Evolutionary conservation across 2,797 vertebrate species (phyloP).

Genomic region (Remorina albescens): DNA sequence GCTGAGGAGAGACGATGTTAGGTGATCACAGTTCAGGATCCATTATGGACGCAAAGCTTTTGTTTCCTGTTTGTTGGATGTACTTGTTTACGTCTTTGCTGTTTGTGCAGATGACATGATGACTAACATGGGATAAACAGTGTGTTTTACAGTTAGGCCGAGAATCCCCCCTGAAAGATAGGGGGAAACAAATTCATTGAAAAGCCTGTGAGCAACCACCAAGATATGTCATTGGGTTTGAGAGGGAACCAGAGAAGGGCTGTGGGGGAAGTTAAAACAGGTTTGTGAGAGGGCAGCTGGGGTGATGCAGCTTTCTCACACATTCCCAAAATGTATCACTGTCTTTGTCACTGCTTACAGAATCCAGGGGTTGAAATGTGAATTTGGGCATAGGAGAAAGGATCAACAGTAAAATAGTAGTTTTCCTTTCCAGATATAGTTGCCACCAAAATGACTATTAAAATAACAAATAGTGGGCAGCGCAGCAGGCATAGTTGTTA

Average conservation of each 20-base stretch:
- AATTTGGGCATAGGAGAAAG: too few relatives aligned
- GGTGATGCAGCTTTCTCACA: too few relatives aligned
- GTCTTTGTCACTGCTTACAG: too few relatives aligned
- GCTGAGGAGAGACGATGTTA: background rate
- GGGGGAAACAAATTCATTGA: background rate
- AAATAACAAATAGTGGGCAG: too few relatives aligned
- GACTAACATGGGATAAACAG: background rate
- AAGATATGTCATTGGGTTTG: background rate
- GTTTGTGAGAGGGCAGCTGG: background rate
- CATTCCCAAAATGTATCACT: too few relatives aligned
- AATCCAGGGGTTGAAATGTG: too few relatives aligned
- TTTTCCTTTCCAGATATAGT: too few relatives aligned
- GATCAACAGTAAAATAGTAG: too few relatives aligned
- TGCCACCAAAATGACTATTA: too few relatives aligned
- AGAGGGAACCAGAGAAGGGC: background rate
- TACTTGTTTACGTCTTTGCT: conserved; percentile 10
- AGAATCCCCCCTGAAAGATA: background rate
- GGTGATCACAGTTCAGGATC: conserved; percentile 3
- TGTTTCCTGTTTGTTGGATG: background rate
- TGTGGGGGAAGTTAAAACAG: background rate
- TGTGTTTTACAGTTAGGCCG: too few relatives aligned
- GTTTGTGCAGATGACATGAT: background rate
- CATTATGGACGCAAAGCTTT: background rate
- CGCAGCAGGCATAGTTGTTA: too few relatives aligned
- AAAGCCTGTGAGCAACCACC: background rate